Conservation (phyloP, 2,113 vertebrate species). For the Coreoperca whiteheadi region DNA sequence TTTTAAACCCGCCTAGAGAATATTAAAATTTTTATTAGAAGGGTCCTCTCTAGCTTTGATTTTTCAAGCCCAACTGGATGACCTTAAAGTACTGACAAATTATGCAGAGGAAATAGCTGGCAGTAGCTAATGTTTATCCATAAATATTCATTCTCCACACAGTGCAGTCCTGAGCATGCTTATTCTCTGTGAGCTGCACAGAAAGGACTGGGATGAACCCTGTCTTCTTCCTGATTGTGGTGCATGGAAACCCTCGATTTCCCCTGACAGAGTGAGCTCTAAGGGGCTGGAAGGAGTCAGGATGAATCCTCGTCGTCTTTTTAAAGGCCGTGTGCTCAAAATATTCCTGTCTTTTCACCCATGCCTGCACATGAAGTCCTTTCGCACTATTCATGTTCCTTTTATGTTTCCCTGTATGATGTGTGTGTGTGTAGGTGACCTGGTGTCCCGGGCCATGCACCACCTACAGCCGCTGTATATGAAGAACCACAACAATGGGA, state of each 20-base stretch:
- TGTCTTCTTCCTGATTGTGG: conserved; percentile 44
- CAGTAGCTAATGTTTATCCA: conserved; percentile 55
- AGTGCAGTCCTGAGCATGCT: conserved; percentile 22
- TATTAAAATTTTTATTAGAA: conserved; percentile 40
- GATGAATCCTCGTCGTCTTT: conserved; percentile 50
- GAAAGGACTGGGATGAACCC: conserved; percentile 40
- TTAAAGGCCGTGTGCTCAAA: conserved; percentile 58
- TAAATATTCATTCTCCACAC: conserved; percentile 68
- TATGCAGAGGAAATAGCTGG: conserved; percentile 58
- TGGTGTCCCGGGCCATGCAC: conserved; percentile 97
- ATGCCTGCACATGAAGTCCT: background rate
- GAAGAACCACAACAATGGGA: conserved; percentile 92
- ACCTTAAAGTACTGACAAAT: conserved; percentile 64
- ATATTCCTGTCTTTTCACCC: conserved; percentile 35
- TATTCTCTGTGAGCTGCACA: conserved; percentile 27
- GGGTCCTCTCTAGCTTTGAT: conserved; percentile 44
- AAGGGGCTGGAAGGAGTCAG: conserved; percentile 47
- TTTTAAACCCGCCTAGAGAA: conserved; percentile 32
- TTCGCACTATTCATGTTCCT: background rate
- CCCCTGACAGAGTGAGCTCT: conserved; percentile 53
- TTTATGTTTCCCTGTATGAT: conserved; percentile 9
- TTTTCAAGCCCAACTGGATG: conserved; percentile 42
- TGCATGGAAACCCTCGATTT: conserved; percentile 46
- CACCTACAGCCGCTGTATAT: conserved; percentile 93
- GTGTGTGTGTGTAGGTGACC: conserved; percentile 86